phyloP scores from a whole-genome alignment of 2,797 vertebrate genomes.

The Bovichtus variegatus region DNA sequence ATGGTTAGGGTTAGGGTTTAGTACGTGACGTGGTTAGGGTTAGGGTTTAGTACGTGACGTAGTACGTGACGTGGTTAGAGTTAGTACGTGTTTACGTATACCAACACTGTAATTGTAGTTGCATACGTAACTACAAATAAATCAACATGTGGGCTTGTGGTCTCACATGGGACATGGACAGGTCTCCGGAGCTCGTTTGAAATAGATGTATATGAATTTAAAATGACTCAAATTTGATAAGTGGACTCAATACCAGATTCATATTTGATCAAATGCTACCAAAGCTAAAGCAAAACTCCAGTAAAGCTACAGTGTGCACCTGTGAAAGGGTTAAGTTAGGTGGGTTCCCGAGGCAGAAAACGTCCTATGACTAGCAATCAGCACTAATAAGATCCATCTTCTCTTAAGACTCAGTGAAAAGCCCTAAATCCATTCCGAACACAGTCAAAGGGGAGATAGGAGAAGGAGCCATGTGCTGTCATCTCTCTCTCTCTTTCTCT shows the following conservation, averaged over 20 bases:
- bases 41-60: too few species aligned
- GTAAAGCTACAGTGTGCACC: conserved; percentile 20
- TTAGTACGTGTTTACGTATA: too few species aligned
- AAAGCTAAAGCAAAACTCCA: not conserved
- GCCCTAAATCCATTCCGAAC: conserved; percentile 94
- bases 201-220: not conserved
- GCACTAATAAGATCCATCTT: conserved; percentile 95
- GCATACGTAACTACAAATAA: too few species aligned
- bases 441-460: conserved; percentile 93
- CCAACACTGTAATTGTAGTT: too few species aligned
- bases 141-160: too few species aligned
- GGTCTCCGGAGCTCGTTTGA: too few species aligned
- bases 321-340: conserved; percentile 87
- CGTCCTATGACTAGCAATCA: conserved; percentile 92
- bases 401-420: conserved; percentile 93
- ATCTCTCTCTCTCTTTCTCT: conserved; percentile 37
- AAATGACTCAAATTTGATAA: conserved; percentile 7
- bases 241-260: conserved; percentile 22
- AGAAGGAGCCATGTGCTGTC: conserved; percentile 80
- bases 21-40: too few species aligned
- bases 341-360: conserved; percentile 81
- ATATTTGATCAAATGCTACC: conserved; percentile 31
- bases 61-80: too few species aligned
- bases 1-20: too few species aligned
- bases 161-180: too few species aligned